Percentiles rank a stretch among this genome's conserved stretches.
Evolutionary conservation across 2,888 invertebrate genomes (phyloP).

Genomic region (Catonia carolina): DNA sequence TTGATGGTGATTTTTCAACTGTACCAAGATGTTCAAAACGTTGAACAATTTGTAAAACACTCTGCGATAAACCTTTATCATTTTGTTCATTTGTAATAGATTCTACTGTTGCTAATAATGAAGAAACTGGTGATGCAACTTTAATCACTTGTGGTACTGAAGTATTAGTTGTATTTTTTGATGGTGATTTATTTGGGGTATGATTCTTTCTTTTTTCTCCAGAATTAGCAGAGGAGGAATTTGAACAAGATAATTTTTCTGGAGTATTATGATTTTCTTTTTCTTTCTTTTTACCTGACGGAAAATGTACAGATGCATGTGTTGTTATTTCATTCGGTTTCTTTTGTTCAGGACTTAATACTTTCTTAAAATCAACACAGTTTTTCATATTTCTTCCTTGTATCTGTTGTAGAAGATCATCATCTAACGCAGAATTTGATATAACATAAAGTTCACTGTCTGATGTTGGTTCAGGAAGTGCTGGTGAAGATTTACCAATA

Average conservation of each 20-base stretch:
- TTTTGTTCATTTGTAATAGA: slow-evolving; percentile 29
- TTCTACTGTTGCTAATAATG: slow-evolving; percentile 28
- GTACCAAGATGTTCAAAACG: slow-evolving; percentile 33
- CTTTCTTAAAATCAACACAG: slow-evolving; percentile 7
- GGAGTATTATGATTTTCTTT: slow-evolving; percentile 30
- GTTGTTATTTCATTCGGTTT: slow-evolving; percentile 4
- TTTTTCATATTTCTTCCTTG: slow-evolving; percentile 30
- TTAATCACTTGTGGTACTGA: slow-evolving; percentile 30
- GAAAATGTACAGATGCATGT: slow-evolving; percentile 13
- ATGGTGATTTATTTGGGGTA: not conserved
- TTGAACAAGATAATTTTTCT: slow-evolving; percentile 12
- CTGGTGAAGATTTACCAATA: slow-evolving; percentile 18
- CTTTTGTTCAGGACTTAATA: slow-evolving; percentile 1
- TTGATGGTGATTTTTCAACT: slow-evolving; percentile 19
- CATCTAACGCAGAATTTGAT: slow-evolving; percentile 36
- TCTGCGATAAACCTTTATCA: slow-evolving; percentile 35
- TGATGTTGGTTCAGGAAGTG: slow-evolving; percentile 28
- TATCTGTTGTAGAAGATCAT: slow-evolving; percentile 31
- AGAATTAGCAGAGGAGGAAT: too few species aligned
- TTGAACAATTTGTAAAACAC: slow-evolving; percentile 36
- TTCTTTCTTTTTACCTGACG: slow-evolving; percentile 10
- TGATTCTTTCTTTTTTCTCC: slow-evolving; percentile 15
- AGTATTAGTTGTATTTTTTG: not conserved
- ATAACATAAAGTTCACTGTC: slow-evolving; percentile 47
- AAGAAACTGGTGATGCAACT: slow-evolving; percentile 32